Evolutionary conservation across 2,888 invertebrate genomes (phyloP), one percentile per base, ranked within the genome.

Genomic region (Clanis bilineata): DNA sequence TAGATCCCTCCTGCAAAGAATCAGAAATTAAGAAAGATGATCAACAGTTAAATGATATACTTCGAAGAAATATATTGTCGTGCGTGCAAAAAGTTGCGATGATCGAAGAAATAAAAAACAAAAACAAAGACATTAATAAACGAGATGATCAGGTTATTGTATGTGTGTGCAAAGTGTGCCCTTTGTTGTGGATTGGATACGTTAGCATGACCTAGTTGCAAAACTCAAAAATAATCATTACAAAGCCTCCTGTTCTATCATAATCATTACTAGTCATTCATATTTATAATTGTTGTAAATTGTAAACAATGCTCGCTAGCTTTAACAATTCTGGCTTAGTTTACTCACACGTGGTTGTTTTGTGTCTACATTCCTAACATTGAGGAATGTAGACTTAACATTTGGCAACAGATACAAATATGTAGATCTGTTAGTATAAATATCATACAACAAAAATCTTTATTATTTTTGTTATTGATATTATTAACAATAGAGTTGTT

Each of bases 51-150:
- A 91, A 91, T 71, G 82, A 86, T 58, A 73, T 86, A 45, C 72
- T 92, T 65, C 77, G 82, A 68, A 86, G 86, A 71, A 92, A 92
- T 70, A 92, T 92, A 65, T 70, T 86, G 38, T 90, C 90, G 22
- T 92, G 92, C 66, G 85, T 86, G 58, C 90, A 92, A 68, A 92
- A 92, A 77, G 89, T 88, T 58, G 85, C 91, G 45, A 70, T 83
- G 38, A 90, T 92, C 61, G 90, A 90, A 72, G 89, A 88, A 70
- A 78, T 90, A 79, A 92, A 88, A 81, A 84, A 71, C 62, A 83
- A 80, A 74, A 80, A 76, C 43, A 83, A 79, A 76, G 83, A 83
- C 66, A 64, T 69, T 60, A 28, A 32, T 51, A 80, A 74, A 65
- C 68, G 65, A 67, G 80, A 81, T 62, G 83, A 83, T 64, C 85